These are phyloP conservation scores for Gymnocephalus cernua DNA, from an alignment of 2,113 vertebrate species.

Conservation along the genomic window DNA sequence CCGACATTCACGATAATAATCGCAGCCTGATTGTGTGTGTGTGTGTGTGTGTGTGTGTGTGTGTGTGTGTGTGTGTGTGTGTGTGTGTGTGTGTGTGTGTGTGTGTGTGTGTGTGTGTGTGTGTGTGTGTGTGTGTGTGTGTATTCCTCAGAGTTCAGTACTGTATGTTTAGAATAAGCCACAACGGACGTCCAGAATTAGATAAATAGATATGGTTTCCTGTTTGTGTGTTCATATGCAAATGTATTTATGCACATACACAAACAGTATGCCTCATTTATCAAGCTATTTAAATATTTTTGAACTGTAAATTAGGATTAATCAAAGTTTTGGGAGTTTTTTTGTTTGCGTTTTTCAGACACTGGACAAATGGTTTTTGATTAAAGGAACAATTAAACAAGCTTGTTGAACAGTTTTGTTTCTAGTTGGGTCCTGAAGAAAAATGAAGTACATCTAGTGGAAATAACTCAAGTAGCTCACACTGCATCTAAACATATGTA, in stretches of 20 bases:
- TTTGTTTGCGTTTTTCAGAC: background rate
- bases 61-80: constrained; percentile 1
- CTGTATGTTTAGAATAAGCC: constrained; percentile 40
- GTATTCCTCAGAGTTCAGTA: constrained; percentile 25
- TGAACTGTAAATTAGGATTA: background rate
- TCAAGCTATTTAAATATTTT: constrained; percentile 19
- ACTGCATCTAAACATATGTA: no score
- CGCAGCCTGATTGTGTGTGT: constrained; percentile 56
- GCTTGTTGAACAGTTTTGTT: background rate
- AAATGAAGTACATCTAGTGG: background rate
- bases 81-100: constrained; percentile 4
- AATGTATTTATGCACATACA: background rate
- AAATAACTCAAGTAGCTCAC: background rate
- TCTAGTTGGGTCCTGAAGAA: background rate
- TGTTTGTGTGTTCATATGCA: constrained; percentile 34
- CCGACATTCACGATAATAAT: constrained; percentile 67
- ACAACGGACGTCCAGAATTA: constrained; percentile 14
- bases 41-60: constrained; percentile 17
- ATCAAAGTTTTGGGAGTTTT: background rate
- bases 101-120: background rate
- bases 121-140: constrained; percentile 3
- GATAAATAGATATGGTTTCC: constrained; percentile 27
- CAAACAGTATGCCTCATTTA: background rate
- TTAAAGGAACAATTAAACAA: background rate
- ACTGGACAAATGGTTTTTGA: background rate